Base-by-base conservation (phyloP, 2,888 invertebrate species). In the Smittia sp. region DNA sequence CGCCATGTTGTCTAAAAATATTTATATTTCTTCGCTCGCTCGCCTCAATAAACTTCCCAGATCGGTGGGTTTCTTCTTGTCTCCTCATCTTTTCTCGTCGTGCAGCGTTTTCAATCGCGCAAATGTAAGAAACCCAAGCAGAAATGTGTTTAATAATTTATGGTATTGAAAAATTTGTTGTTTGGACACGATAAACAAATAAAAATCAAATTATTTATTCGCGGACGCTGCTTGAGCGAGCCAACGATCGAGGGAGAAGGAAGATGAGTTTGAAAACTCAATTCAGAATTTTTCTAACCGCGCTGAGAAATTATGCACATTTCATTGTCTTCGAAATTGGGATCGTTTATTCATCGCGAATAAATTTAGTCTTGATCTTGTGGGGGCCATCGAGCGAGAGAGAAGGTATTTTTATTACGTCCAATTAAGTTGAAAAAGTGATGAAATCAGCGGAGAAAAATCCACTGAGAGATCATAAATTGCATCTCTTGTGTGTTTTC, bases 1-100 rank as follows among this genome's bases (percentile, higher is more conserved):
- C 69, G 69, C 69, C 69, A 69, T 69, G 52, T 69, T 69, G 69
- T 69, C 69, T 69, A 69, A 69, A 69, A 54, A 69, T 54, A 69
- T 54, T 69, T 69, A 52, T 65, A 27, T 24, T 32, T 65, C 32
- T 27, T 32, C 18, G 22, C 20, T 24, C 20, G 63, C 25, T 66
- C 66, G 20, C 66, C 15, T 66, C 27, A 20, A 68, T 46, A 68
- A 32, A 46, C 58, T 58, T 58, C 58, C 58, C 58, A 58, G n/a
- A 3, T 58, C 15, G 20, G 18, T 11, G 18, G 27, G 39, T 39
- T 67, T 46, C 41, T 39, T 67, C 15, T 22, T 32, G 20, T 41
- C 18, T 41, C 24, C 9, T 41, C 46, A 1, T 20, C 41, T 20
- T 39, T 39, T 32, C 69, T 52, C 54, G 18, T 24, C 41, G 25